A percentile compares a stretch with the other conserved stretches of the same genome.
Evolutionary conservation across 2,797 vertebrate species (phyloP).

Genomic region (Pteronotus mesoamericanus): DNA sequence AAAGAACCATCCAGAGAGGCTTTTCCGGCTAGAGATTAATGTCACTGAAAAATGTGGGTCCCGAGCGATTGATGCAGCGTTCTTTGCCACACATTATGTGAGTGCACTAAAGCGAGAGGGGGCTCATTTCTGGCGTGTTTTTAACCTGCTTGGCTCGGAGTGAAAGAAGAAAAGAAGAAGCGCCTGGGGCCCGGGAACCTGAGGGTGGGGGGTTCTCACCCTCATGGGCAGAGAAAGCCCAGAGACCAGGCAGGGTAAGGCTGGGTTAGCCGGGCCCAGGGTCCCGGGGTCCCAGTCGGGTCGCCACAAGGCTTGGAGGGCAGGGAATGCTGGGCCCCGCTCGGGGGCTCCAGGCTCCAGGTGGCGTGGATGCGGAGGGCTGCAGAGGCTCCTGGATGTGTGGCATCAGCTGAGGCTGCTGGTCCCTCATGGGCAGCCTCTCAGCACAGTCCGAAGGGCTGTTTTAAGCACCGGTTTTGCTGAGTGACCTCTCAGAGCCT

Average conservation of each 20-base stretch:
- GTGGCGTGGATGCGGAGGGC: too few species aligned
- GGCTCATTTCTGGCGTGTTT: constrained; percentile 66
- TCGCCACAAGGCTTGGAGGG: neutral
- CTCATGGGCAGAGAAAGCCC: neutral
- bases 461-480: neutral
- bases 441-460: neutral
- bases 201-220: neutral
- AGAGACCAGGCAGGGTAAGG: neutral
- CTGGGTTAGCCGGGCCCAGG: neutral
- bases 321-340: neutral
- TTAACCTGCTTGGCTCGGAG: constrained; percentile 63
- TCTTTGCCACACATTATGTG: constrained; percentile 61
- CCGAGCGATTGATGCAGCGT: constrained; percentile 51
- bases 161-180: constrained; percentile 64
- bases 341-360: accelerated
- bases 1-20: constrained; percentile 67
- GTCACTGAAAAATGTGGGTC: constrained; percentile 71
- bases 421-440: accelerated
- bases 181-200: constrained; percentile 31
- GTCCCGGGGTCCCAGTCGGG: neutral
- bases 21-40: constrained; percentile 73
- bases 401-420: accelerated
- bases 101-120: constrained; percentile 62
- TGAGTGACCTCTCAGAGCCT: neutral
- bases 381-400: neutral